Evolutionary conservation across 2,888 invertebrate genomes (phyloP).

Genomic region (Therioaphis trifolii): DNA sequence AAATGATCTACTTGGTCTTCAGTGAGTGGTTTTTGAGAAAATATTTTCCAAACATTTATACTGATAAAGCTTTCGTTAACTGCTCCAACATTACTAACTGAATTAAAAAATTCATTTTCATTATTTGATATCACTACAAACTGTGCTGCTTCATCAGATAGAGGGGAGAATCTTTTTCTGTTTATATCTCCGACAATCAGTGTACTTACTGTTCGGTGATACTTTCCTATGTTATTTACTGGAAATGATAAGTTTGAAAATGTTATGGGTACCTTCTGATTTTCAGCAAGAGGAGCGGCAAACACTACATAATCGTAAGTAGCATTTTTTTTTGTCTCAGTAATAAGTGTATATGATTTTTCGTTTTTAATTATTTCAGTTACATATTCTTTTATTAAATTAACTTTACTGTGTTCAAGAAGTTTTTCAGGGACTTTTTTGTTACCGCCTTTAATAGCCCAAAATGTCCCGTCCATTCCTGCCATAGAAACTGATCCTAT

Average conservation of each 20-base stretch:
- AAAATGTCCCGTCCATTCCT: slow-evolving; percentile 71
- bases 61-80: slow-evolving; percentile 66
- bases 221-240: slow-evolving; percentile 69
- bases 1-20: slow-evolving; percentile 70
- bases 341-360: slow-evolving; percentile 60
- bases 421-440: slow-evolving; percentile 70
- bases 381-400: slow-evolving; percentile 69
- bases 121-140: slow-evolving; percentile 71
- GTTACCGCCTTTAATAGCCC: slow-evolving; percentile 75
- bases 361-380: slow-evolving; percentile 66
- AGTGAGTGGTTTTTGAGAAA: slow-evolving; percentile 71
- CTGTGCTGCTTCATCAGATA: slow-evolving; percentile 67
- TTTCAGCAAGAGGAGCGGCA: slow-evolving; percentile 72
- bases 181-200: slow-evolving; percentile 72
- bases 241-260: slow-evolving; percentile 70
- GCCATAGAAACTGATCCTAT: slow-evolving; percentile 71
- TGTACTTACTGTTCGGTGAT: slow-evolving; percentile 73
- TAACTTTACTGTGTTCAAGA: slow-evolving; percentile 68
- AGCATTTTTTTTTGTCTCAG: slow-evolving; percentile 27
- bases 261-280: slow-evolving; percentile 69
- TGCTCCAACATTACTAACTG: slow-evolving; percentile 69
- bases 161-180: slow-evolving; percentile 69
- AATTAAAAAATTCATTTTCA: slow-evolving; percentile 70
- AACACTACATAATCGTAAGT: slow-evolving; percentile 73
- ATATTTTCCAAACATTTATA: slow-evolving; percentile 73